Evolutionary conservation across 2,797 vertebrate species (phyloP), one percentile per base, ranked within the genome.

Genomic region (Manis pentadactyla): DNA sequence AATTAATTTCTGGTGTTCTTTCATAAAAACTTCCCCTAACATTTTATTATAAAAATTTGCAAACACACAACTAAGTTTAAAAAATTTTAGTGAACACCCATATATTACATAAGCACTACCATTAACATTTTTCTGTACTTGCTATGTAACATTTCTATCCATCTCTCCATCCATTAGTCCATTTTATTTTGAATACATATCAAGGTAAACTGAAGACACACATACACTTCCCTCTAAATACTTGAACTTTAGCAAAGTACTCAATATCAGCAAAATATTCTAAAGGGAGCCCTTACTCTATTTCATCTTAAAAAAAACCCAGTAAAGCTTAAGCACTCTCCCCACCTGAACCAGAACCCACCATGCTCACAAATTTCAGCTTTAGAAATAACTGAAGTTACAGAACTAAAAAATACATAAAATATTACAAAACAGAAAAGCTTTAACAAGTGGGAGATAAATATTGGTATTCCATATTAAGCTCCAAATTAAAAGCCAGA

Each of bases 181-280:
- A 59, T 78, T 37, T 85, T 92, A 68, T 34, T 92, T 68, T 78
- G 71, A 91, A 73, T 42, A 66, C 34, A 66, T 59, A 93, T 59
- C 74, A 53, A 81, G 90, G 39, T 61, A 81, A 96, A 86, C 42
- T 53, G 23, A 90, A 59, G 64, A 93, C 27, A 73, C 11, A 17
- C 66, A 49, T 29, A 64, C 31, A 59, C 79, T 73, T 64, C 21
- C 21, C 79, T 89, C 94, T 84, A 85, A 79, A 64, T 57, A 73
- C 19, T 73, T 85, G 34, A 42, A 8, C 6, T 81, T 81, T 14
- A 81, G 46, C 49, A 53, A 61, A 83, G 10, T 11, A 61, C 55
- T 90, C 51, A 34, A 68, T 42, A 34, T 90, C 7, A 94, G 49
- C 64, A 66, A 87, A 89, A 69, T 71, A 69, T 63, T 88, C 63